Base-by-base conservation (phyloP, 2,888 invertebrate genomes). In the Drosophila monieri region DNA sequence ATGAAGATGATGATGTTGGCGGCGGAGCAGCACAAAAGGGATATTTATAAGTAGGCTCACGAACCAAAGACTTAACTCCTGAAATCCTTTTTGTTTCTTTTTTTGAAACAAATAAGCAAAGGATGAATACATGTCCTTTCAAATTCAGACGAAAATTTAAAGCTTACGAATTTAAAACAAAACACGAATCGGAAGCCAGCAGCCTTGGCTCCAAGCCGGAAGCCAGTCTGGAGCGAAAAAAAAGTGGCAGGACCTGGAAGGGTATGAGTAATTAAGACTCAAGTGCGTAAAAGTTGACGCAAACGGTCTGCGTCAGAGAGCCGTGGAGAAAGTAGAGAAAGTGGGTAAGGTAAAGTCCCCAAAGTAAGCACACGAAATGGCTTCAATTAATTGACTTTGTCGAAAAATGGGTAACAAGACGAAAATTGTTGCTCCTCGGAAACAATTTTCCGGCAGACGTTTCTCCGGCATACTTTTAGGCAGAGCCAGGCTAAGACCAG, bases 231-330 rank as follows among this genome's bases (percentile, higher is more conserved):
- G n/a, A 15, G n/a, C n/a, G 30, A 8, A 12, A 35, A 30, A 23
- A 10, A 15, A n/a, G 27, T 10, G 37, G 14, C 6, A 39, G 27
- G 32, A 25, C 61, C 35, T 46, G 27, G 15, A 59, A 67, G 72
- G 77, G 73, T 71, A 70, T 78, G 76, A 76, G 81, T 78, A 78
- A 81, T 76, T 74, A 78, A 74, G 74, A 78, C 64, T 72, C 74
- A 66, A 79, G 62, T 79, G 83, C 79, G 79, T 83, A 76, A 59
- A 70, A 71, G 61, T 71, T 74, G 79, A 77, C 75, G 73, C 65
- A 80, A 71, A 54, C 35, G 57, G 12, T 49, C 18, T 35, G 43
- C 58, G 65, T 54, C 41, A 46, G 39, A 30, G 48, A 37, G 39
- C 64, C 23, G n/a, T 10, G 48, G 37, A 15, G 37, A 25, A 46